Evolutionary conservation across 2,797 vertebrate genomes (phyloP), one percentile per base, ranked within the genome.

Genomic region (Halcyon badia): DNA sequence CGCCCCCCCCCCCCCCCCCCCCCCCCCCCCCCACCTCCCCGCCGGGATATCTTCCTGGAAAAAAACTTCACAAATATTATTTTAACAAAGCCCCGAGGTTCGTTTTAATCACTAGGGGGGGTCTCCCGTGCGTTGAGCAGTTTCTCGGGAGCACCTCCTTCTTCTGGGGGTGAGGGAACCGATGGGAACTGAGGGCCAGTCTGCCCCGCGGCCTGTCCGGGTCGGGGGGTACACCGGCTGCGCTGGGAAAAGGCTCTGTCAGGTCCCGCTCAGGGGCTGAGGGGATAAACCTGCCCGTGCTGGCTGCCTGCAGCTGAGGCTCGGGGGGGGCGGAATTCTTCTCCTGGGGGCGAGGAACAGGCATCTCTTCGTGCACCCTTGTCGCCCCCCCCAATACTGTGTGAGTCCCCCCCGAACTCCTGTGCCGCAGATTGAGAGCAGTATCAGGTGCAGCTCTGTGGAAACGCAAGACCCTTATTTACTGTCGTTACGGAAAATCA

Each of bases 391-490:
- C 16, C 3, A 37, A 8, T 14, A 6, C 0, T 25, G n/a, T 52
- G 33, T 20, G 0, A 2, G 46, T 7, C 39, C 2, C 10, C 30
- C 42, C 9, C 11, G 0, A 0, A 28, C 11, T 33, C 30, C 46
- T 0, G 0, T 33, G n/a, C 33, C 1, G 1, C 46, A 54, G 76
- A 30, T 39, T 20, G 42, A 11, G 25, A 46, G 52, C 2, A 17
- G 25, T 35, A 5, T 58, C 73, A 9, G 31, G 44, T 70, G 56
- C 1, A 0, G 58, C 25, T 69, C 17, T 49, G 5, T 75, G 46
- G 56, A 93, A 68, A 64, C 11, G 18, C 25, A 16, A 52, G 75
- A 26, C 64, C 60, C 41, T 33, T 87, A 58, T 79, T 65, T 90
- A 65, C 62, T 30, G 16, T 62, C 26, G 35, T 75, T 82, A 49